Evolutionary conservation across 2,888 invertebrate species (phyloP).

Genomic region (Thelaira solivaga): DNA sequence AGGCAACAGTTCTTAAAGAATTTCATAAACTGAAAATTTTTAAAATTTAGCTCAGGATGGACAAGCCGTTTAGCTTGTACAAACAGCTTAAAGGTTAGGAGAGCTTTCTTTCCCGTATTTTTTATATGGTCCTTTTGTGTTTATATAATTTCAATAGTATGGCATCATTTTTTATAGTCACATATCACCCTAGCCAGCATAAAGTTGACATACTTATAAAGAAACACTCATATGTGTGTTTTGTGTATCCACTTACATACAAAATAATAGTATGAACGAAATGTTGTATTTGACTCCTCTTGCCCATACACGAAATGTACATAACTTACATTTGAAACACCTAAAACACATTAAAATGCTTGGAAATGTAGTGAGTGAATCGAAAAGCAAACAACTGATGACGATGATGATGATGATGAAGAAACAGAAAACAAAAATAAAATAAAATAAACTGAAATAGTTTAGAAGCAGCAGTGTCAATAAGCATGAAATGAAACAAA

Average conservation of each 20-base stretch:
- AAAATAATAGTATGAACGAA: background rate
- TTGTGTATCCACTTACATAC: no score
- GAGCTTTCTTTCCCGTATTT: no score
- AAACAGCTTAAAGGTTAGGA: no score
- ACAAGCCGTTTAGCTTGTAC: no score
- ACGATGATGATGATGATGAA: background rate
- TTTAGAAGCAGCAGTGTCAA: conserved; percentile 59
- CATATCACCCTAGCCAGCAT: no score
- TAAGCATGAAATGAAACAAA: conserved; percentile 59
- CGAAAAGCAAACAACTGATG: conserved; percentile 28
- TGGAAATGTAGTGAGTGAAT: conserved; percentile 18
- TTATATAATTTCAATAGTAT: no score
- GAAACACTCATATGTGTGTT: background rate
- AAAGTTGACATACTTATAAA: conserved; percentile 11
- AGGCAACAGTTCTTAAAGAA: no score
- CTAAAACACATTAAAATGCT: conserved; percentile 50
- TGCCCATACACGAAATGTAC: conserved; percentile 4
- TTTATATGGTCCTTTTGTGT: no score
- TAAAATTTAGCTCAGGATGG: no score
- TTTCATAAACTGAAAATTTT: no score
- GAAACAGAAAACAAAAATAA: no score
- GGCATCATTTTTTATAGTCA: no score
- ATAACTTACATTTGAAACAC: conserved; percentile 35
- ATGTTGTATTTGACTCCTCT: conserved; percentile 22
- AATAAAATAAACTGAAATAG: conserved; percentile 50